Conservation (phyloP, 2,113 vertebrate genomes). For the Poeciliopsis retropinna region DNA sequence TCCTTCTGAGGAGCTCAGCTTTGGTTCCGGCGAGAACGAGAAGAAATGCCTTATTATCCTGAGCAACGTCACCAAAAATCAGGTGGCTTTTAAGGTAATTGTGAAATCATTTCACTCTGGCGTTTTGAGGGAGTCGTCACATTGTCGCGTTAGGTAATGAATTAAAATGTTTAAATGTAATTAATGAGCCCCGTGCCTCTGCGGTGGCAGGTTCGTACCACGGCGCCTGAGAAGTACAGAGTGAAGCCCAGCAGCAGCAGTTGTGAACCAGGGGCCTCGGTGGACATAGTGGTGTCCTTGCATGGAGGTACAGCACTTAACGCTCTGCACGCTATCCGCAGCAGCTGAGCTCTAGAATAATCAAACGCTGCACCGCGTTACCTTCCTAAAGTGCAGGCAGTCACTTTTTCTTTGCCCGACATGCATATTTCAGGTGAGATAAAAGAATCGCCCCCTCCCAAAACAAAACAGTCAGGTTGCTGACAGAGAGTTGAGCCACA, state of each 20-base stretch:
- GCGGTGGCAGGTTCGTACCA: constrained; percentile 90
- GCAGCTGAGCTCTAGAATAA: constrained; percentile 40
- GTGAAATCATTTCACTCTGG: not conserved
- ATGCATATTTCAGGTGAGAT: constrained; percentile 71
- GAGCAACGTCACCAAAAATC: constrained; percentile 93
- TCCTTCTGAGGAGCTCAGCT: constrained; percentile 95
- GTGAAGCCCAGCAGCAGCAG: constrained; percentile 97
- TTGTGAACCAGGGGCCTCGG: constrained; percentile 89
- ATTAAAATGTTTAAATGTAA: not conserved
- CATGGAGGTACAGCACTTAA: constrained; percentile 87
- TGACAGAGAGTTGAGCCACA: constrained; percentile 31
- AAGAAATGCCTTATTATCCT: constrained; percentile 93
- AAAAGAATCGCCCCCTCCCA: constrained; percentile 55
- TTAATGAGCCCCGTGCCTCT: not conserved
- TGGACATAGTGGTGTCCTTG: constrained; percentile 93
- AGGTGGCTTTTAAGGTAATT: constrained; percentile 96
- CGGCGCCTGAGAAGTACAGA: constrained; percentile 96
- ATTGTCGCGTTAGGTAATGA: not conserved
- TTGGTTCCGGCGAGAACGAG: constrained; percentile 91
- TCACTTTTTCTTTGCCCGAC: constrained; percentile 45
- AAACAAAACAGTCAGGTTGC: constrained; percentile 49
- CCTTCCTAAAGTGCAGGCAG: constrained; percentile 51
- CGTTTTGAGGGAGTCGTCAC: not conserved
- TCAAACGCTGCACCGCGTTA: constrained; percentile 41
- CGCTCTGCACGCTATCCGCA: constrained; percentile 11